Percentiles rank a stretch among this genome's conserved stretches.
Evolutionary conservation across 1,140 invertebrate genomes (phyloP).

Genomic region (Ridgeia piscesae): DNA sequence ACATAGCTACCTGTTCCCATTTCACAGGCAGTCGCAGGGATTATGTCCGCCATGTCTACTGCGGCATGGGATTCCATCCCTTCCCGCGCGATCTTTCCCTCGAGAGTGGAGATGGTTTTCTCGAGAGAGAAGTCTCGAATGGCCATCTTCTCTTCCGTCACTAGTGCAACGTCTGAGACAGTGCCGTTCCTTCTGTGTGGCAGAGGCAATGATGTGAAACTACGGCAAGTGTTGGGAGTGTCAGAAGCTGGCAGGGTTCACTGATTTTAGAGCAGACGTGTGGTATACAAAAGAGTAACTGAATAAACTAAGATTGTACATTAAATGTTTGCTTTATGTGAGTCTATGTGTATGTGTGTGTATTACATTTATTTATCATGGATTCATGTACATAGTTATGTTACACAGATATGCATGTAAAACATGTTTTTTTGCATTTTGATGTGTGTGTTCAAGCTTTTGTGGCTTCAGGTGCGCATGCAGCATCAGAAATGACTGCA

Average conservation of each 20-base stretch:
- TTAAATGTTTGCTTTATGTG: too few species aligned
- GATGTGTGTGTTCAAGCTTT: neutral
- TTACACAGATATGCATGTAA: neutral
- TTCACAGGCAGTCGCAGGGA: conserved; percentile 48
- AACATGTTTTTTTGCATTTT: too few species aligned
- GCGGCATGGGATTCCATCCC: conserved; percentile 11
- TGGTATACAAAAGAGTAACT: neutral
- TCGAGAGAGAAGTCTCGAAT: conserved; percentile 44
- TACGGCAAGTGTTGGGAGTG: neutral
- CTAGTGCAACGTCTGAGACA: neutral
- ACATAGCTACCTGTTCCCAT: conserved; percentile 49
- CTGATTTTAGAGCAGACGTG: neutral
- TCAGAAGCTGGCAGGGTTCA: neutral
- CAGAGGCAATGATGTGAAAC: neutral
- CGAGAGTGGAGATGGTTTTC: conserved; percentile 44
- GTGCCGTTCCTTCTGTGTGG: neutral
- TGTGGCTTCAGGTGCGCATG: neutral
- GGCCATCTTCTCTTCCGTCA: conserved; percentile 42
- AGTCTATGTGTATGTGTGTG: too few species aligned
- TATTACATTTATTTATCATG: too few species aligned
- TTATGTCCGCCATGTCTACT: conserved; percentile 43
- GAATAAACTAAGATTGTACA: too few species aligned
- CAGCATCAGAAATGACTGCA: neutral
- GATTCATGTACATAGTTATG: too few species aligned
- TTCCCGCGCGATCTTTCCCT: conserved; percentile 36